These are phyloP conservation scores for Silvanus unidentatus DNA, from an alignment of 2,888 invertebrate species.

Conservation along the genomic window DNA sequence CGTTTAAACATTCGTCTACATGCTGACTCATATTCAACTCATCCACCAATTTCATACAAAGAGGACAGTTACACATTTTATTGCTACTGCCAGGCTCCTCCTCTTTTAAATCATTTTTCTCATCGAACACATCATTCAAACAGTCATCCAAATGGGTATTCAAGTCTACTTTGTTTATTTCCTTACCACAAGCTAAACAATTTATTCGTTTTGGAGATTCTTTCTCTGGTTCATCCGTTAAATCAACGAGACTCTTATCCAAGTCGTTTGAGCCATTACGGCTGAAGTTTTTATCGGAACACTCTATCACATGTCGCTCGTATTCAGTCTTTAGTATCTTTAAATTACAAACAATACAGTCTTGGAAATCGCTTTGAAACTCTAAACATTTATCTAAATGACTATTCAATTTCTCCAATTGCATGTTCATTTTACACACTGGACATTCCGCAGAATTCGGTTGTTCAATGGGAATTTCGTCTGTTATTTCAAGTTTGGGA, in stretches of 20 bases:
- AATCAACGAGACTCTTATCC: conserved; percentile 35
- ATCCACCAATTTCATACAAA: conserved; percentile 53
- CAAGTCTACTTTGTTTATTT: conserved; percentile 34
- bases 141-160: conserved; percentile 45
- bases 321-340: conserved; percentile 14
- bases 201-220: conserved; percentile 21
- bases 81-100: conserved; percentile 36
- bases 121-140: conserved; percentile 42
- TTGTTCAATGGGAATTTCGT: conserved; percentile 5
- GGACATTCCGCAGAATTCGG: conserved; percentile 37
- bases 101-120: conserved; percentile 28
- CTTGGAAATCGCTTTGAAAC: conserved; percentile 10
- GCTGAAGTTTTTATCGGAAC: conserved; percentile 19
- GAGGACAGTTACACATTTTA: conserved; percentile 52
- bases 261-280: no score
- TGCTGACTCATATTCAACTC: conserved; percentile 54
- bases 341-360: conserved; percentile 21
- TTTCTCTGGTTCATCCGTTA: conserved; percentile 29
- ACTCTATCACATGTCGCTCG: conserved; percentile 21
- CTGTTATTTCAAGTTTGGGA: conserved; percentile 1
- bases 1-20: conserved; percentile 50
- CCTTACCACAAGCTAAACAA: conserved; percentile 46
- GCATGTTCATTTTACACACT: conserved; percentile 36
- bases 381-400: conserved; percentile 37
- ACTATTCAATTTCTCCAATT: conserved; percentile 31